Evolutionary conservation across 2,888 invertebrate genomes (phyloP).

Genomic region (Mongoloraphidia duomilia): DNA sequence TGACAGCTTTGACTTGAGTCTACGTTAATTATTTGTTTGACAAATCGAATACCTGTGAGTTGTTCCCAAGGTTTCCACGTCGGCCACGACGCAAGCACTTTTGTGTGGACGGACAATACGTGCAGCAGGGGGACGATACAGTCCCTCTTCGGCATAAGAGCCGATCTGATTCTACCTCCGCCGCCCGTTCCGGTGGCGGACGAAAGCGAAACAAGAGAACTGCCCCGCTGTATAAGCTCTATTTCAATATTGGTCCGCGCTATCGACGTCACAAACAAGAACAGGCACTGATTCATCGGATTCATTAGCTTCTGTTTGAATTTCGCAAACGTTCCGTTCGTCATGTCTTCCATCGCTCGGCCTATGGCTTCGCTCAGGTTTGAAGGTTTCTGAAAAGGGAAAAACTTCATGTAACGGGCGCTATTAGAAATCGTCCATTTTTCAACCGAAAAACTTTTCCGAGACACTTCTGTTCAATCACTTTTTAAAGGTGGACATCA

Average conservation of each 20-base stretch:
- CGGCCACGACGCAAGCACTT: conserved; percentile 50
- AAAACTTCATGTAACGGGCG: neutral
- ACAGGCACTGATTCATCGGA: conserved; percentile 56
- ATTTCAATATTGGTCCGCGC: conserved; percentile 86
- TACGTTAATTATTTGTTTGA: conserved; percentile 13
- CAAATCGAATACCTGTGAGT: conserved; percentile 34
- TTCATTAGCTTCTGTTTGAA: conserved; percentile 54
- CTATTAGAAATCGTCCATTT: no score
- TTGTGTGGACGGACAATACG: conserved; percentile 74
- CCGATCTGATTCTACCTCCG: conserved; percentile 30
- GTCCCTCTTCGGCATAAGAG: conserved; percentile 61
- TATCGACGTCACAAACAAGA: conserved; percentile 79
- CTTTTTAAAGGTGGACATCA: no score
- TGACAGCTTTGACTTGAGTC: conserved; percentile 18
- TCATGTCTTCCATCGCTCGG: conserved; percentile 89
- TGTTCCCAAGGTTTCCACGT: conserved; percentile 43
- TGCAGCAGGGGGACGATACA: conserved; percentile 80
- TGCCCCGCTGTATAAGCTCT: conserved; percentile 81
- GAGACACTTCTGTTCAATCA: no score
- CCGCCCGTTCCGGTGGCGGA: conserved; percentile 25
- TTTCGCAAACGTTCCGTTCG: conserved; percentile 70
- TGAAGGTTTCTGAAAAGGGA: conserved; percentile 40
- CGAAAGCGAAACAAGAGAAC: conserved; percentile 41
- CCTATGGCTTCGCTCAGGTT: conserved; percentile 77
- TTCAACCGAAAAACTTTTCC: no score